Evolutionary conservation across 2,888 invertebrate species (phyloP), one percentile per base, ranked within the genome.

Genomic region (Cactoblastis cactorum): DNA sequence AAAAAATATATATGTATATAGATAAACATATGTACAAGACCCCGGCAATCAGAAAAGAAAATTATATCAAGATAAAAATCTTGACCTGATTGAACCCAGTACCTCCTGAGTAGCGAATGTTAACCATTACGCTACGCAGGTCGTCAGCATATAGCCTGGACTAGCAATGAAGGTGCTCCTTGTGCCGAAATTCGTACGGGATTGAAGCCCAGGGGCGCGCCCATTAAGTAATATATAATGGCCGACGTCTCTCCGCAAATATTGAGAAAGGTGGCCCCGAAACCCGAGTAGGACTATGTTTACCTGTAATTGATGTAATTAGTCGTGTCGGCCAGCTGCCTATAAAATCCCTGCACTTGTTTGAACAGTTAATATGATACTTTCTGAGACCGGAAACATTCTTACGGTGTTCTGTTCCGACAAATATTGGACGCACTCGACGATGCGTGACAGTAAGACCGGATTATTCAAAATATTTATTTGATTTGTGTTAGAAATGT

Each of bases 281-380:
- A 88, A 87, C 83, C 84, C 74, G 83, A 88, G 75, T 78, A 59
- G 63, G 56, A 62, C 67, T 63, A 67, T 87, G 83, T 87, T 88
- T 86, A 77, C 78, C 81, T 81, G 83, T 88, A 86, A 89, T 89
- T 88, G 89, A 87, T 82, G 89, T 89, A 89, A 89, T 89, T 89
- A 88, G 89, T 88, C 87, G 87, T 87, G 86, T 88, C 87, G 82
- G 69, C 69, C 88, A 88, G 86, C 88, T 86, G 88, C 80, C 71
- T 74, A 69, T 73, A 76, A 74, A 80, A 76, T 76, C 75, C 73
- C 71, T 62, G 67, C 63, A 66, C 69, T 63, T 86, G 81, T 89
- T 85, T 87, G 77, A 67, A 74, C 74, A 75, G 85, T 80, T 79
- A 77, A 87, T 83, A 82, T 80, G 87, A 89, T 88, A 89, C 88